These are phyloP conservation scores for Acestrorhynchus altus DNA, from an alignment of 2,797 vertebrate species.

Conservation along the genomic window DNA sequence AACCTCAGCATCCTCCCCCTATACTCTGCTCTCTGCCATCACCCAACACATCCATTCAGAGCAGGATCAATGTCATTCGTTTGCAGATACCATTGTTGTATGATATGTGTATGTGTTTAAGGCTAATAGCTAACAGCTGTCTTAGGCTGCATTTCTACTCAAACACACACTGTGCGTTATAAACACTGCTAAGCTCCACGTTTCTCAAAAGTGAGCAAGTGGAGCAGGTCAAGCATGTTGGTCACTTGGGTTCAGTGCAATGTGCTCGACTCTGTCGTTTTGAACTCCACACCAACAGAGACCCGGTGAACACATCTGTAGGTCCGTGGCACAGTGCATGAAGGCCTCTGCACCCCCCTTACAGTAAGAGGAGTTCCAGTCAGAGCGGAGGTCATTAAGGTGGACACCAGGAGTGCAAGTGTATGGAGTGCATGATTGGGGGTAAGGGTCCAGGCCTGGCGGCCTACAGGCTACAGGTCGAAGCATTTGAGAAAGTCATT, in stretches of 20 bases:
- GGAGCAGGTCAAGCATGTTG: constrained; percentile 57
- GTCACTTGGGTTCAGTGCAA: constrained; percentile 52
- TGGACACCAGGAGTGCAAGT: constrained; percentile 44
- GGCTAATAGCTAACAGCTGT: constrained; percentile 78
- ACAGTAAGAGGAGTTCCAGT: constrained; percentile 41
- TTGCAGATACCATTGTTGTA: constrained; percentile 51
- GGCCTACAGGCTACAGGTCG: constrained; percentile 59
- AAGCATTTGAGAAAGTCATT: constrained; percentile 70
- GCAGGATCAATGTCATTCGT: constrained; percentile 43
- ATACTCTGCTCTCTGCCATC: constrained; percentile 49
- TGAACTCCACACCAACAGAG: constrained; percentile 41
- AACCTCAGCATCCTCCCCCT: constrained; percentile 40
- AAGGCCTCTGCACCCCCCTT: constrained; percentile 33
- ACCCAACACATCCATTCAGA: constrained; percentile 29
- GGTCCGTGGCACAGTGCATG: not conserved
- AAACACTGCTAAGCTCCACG: constrained; percentile 55
- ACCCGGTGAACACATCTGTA: constrained; percentile 48
- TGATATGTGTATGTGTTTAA: constrained; percentile 46
- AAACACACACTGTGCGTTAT: constrained; percentile 56
- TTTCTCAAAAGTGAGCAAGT: constrained; percentile 41
- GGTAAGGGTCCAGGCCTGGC: constrained; percentile 46
- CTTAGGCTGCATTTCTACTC: constrained; percentile 59
- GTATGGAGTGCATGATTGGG: constrained; percentile 50
- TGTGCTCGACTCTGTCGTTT: constrained; percentile 43
- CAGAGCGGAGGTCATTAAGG: constrained; percentile 47